phyloP scores from a whole-genome alignment of 1,140 invertebrate species.

The Pararge aegeria region DNA sequence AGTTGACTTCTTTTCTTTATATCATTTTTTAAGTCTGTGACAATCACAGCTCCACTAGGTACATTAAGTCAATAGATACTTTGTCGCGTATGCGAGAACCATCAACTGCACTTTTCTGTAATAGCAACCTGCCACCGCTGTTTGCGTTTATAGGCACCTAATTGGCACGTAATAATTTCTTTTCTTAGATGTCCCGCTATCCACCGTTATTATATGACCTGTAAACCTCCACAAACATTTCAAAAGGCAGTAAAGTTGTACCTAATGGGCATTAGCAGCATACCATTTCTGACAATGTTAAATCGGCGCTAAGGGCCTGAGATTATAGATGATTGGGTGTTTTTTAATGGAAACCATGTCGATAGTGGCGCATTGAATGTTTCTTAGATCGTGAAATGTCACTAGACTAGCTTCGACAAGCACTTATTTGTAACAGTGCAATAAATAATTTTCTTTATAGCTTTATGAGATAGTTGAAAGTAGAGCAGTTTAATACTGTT shows the following conservation, averaged over 20 bases:
- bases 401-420: slow-evolving; percentile 32
- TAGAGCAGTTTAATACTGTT: neutral
- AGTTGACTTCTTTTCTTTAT: neutral
- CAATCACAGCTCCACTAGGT: too few species aligned
- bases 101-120: neutral
- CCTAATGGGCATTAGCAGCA: slow-evolving; percentile 16
- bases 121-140: neutral
- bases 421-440: slow-evolving; percentile 38
- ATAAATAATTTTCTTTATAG: neutral
- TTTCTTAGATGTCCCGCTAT: slow-evolving; percentile 14
- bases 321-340: slow-evolving; percentile 42
- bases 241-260: slow-evolving; percentile 15
- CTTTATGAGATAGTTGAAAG: neutral
- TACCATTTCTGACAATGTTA: slow-evolving; percentile 21
- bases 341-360: slow-evolving; percentile 39
- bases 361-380: slow-evolving; percentile 39
- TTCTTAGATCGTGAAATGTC: slow-evolving; percentile 53
- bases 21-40: too few species aligned
- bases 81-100: neutral
- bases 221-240: slow-evolving; percentile 20
- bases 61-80: neutral
- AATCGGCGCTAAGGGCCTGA: slow-evolving; percentile 28
- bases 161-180: slow-evolving; percentile 26
- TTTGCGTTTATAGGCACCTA: slow-evolving; percentile 15
- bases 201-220: slow-evolving; percentile 21